Base-by-base conservation (phyloP, 2,113 vertebrate species). In the Lasiurus borealis region DNA sequence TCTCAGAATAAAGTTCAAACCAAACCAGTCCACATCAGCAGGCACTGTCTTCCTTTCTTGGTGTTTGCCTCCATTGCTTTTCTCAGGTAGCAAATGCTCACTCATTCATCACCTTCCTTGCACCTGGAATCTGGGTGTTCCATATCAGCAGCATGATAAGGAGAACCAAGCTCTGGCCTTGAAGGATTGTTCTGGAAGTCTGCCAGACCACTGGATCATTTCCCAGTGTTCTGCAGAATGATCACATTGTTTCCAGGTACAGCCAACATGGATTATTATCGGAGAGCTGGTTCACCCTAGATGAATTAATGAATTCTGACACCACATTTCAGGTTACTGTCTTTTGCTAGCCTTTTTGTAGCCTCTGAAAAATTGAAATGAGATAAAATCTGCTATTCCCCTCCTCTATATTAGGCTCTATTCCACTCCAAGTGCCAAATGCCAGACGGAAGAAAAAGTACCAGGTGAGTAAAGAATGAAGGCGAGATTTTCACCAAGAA, bases 231-330 rank as follows among this genome's bases (percentile, higher is more conserved):
- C 71, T 95, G 27, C 46, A 96, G 94, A 96, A 97, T 82, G 78
- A 94, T 89, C 78, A 66, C 64, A 86, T 91, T 97, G 72, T 97
- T 95, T 96, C 82, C 88, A 94, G 93, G 89, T 88, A 93, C 8
- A 76, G 86, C 54, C 80, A 81, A 91, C 73, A 95, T 23, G 75
- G 91, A 78, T 93, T 81, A 96, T 71, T 93, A 91, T 90, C 48
- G 0, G 85, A 95, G 10, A 87, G 19, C 29, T 3, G 2, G 85
- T 90, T 89, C 76, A 72, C 69, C 46, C 85, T 88, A 92, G 81
- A 92, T 69, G 85, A 95, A 96, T 93, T 85, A 89, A 94, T 73
- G 93, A 96, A 94, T 93, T 90, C 85, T 85, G 90, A 95, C 59
- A 92, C 94, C 88, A 14, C 69, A 95, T 78, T 93, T 94, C 73